Conservation (phyloP, 2,888 invertebrate species). For the Limnephilus marmoratus region DNA sequence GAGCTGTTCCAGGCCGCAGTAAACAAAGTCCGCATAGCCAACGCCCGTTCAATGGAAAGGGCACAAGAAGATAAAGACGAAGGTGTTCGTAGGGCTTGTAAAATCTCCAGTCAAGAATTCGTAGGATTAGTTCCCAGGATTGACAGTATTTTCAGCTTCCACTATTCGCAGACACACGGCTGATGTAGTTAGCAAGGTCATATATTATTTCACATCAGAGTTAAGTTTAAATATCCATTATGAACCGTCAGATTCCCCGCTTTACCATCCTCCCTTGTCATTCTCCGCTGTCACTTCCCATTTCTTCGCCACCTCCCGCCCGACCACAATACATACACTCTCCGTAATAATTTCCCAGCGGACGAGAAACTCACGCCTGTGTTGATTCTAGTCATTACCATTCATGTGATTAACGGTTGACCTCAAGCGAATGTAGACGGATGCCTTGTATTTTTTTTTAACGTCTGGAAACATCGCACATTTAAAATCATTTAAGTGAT, state of each 20-base stretch:
- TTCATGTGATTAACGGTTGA: not conserved
- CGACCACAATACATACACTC: conserved; percentile 17
- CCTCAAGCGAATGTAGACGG: not conserved
- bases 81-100: no score
- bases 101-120: not conserved
- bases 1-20: no score
- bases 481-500: not conserved
- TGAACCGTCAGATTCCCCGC: not conserved
- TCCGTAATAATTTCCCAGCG: conserved; percentile 37
- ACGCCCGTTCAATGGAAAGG: no score
- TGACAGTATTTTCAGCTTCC: not conserved
- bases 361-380: conserved; percentile 16
- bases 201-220: not conserved
- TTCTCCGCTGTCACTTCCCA: not conserved
- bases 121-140: not conserved
- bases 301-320: not conserved
- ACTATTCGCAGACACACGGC: not conserved
- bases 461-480: not conserved
- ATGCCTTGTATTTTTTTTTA: no score
- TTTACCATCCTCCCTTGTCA: not conserved
- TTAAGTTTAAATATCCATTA: conserved; percentile 32
- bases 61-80: no score
- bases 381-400: conserved; percentile 13
- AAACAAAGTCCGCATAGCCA: no score
- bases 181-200: not conserved